Evolutionary conservation across 2,888 invertebrate genomes (phyloP).

Genomic region (Ceraclea dissimilis): DNA sequence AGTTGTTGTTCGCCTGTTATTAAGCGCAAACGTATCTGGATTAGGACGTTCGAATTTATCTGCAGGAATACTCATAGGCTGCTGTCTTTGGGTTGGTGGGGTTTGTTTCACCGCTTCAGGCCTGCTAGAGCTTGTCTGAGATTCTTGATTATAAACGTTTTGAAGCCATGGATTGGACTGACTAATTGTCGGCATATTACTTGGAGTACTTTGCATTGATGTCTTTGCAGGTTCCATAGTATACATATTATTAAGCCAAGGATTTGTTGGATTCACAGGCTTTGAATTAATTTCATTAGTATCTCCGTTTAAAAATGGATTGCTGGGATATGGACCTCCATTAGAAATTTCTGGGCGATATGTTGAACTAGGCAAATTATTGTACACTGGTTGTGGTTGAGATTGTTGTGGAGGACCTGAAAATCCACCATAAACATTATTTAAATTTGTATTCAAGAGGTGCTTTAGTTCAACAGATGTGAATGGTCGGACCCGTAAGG

Average conservation of each 20-base stretch:
- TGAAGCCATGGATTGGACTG: background rate
- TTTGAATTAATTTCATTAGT: background rate
- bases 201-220: background rate
- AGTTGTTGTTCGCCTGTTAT: slow-evolving; percentile 22
- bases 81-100: background rate
- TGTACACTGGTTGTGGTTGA: background rate
- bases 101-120: background rate
- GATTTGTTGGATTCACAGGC: background rate
- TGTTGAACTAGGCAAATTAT: background rate
- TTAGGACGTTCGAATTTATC: background rate
- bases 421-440: background rate
- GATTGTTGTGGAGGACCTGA: background rate
- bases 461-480: slow-evolving; percentile 35
- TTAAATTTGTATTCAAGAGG: background rate
- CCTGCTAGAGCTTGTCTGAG: too few species aligned
- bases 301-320: too few species aligned
- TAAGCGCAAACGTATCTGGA: background rate
- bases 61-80: too few species aligned
- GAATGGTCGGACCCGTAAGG: slow-evolving; percentile 30
- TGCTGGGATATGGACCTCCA: too few species aligned
- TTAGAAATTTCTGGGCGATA: too few species aligned
- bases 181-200: background rate
- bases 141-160: background rate
- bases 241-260: background rate
- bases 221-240: background rate